Percentiles rank a stretch among this genome's conserved stretches.
phyloP scores from a whole-genome alignment of 2,113 vertebrate species.

The Chauna torquata region DNA sequence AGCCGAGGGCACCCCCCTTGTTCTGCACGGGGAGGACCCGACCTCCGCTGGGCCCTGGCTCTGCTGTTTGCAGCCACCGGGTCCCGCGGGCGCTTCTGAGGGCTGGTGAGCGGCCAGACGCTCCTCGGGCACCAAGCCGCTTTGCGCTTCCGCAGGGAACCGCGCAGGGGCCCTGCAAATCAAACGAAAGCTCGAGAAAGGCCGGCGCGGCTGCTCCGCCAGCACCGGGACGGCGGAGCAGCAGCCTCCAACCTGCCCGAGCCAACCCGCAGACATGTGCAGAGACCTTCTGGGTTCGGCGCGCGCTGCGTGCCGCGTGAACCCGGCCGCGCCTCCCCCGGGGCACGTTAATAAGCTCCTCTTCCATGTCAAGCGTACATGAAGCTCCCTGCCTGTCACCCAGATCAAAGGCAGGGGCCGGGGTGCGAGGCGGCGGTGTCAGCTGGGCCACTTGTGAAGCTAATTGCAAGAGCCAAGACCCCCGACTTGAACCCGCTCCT shows the following conservation, averaged over 20 bases:
- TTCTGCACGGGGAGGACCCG: not conserved
- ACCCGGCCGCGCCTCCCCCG: not conserved
- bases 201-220: not conserved
- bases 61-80: not conserved
- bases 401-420: slow-evolving; percentile 65
- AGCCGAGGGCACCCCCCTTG: not conserved
- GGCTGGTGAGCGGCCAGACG: slow-evolving; percentile 26
- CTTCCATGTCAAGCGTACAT: not conserved
- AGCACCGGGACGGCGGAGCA: not conserved
- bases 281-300: not conserved
- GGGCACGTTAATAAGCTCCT: not conserved
- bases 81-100: not conserved
- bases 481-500: slow-evolving; percentile 13
- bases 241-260: slow-evolving; percentile 1
- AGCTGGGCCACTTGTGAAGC: slow-evolving; percentile 64
- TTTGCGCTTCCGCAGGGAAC: not conserved
- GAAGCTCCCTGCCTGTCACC: slow-evolving; percentile 42
- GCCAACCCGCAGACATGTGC: not conserved
- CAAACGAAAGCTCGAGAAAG: not conserved
- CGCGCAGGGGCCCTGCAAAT: not conserved
- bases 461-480: slow-evolving; percentile 38
- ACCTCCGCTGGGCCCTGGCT: not conserved
- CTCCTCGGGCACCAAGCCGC: not conserved
- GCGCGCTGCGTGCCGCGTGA: not conserved
- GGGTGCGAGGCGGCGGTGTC: slow-evolving; percentile 10